Evolutionary conservation across 2,888 invertebrate species (phyloP).

Genomic region (Watsonalla binaria): DNA sequence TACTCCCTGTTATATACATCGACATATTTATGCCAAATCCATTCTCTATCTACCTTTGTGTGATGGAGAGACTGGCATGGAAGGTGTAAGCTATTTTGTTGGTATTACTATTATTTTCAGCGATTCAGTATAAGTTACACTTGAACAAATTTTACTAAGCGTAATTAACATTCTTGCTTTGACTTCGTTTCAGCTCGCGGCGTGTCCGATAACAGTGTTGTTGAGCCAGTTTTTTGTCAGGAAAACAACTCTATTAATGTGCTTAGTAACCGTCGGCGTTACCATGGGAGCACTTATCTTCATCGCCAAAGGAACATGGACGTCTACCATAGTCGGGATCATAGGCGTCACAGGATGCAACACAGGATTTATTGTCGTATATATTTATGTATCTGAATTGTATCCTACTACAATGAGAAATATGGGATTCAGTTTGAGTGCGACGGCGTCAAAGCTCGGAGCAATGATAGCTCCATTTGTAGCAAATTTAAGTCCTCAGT

Average conservation of each 20-base stretch:
- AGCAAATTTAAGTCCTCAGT: conserved; percentile 37
- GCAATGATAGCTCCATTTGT: conserved; percentile 47
- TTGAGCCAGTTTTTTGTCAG: conserved; percentile 38
- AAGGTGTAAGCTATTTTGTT: no score
- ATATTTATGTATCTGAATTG: conserved; percentile 44
- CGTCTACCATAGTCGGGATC: conserved; percentile 32
- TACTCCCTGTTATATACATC: no score
- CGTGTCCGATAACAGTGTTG: conserved; percentile 31
- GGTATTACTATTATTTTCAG: no score
- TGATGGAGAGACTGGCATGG: no score
- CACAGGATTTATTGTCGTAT: conserved; percentile 26
- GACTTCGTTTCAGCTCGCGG: conserved; percentile 10
- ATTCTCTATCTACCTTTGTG: no score
- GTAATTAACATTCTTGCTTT: no score
- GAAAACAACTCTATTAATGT: conserved; percentile 25
- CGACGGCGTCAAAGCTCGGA: conserved; percentile 41
- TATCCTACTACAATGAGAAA: conserved; percentile 48
- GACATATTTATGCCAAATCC: no score
- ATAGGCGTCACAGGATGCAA: conserved; percentile 10
- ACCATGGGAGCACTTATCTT: conserved; percentile 37
- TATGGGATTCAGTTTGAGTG: conserved; percentile 43
- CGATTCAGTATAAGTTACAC: no score
- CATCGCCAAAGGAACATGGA: conserved; percentile 1
- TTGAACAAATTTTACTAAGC: no score
- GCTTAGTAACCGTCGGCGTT: conserved; percentile 21